phyloP scores from a whole-genome alignment of 2,888 invertebrate genomes.

The Epiblema foenella region DNA sequence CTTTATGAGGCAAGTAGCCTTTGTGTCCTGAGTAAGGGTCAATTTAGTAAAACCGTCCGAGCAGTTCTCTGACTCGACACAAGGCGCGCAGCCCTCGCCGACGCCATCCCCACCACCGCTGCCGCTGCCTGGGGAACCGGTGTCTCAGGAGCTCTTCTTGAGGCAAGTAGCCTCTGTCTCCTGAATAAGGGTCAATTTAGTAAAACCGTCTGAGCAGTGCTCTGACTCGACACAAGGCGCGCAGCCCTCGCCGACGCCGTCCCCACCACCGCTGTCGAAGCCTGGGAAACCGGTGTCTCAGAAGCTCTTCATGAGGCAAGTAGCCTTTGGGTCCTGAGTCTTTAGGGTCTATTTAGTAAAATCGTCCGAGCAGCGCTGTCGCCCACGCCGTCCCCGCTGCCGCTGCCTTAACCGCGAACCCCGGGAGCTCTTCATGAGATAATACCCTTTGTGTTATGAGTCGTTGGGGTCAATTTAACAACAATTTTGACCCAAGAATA shows the following conservation, averaged over 20 bases:
- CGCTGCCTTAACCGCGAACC: constrained; percentile 39
- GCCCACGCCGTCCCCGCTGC: constrained; percentile 50
- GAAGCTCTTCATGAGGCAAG: constrained; percentile 75
- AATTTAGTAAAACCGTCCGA: too few species aligned
- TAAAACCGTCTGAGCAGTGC: too few species aligned
- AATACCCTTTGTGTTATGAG: neutral
- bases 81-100: constrained; percentile 61
- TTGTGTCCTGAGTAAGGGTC: too few species aligned
- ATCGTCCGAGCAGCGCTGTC: constrained; percentile 61
- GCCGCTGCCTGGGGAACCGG: constrained; percentile 64
- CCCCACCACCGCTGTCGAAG: constrained; percentile 72
- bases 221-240: constrained; percentile 67
- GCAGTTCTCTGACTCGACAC: constrained; percentile 65
- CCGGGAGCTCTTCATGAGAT: constrained; percentile 78
- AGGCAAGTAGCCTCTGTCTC: constrained; percentile 56
- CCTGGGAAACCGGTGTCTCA: constrained; percentile 69
- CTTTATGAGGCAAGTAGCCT: constrained; percentile 70
- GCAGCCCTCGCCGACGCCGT: constrained; percentile 70
- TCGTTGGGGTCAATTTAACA: too few species aligned
- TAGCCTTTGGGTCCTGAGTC: neutral
- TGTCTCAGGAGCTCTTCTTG: constrained; percentile 74
- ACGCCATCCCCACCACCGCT: constrained; percentile 77
- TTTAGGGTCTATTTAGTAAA: too few species aligned
- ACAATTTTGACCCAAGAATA: too few species aligned
- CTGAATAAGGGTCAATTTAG: too few species aligned